phyloP scores from a whole-genome alignment of 2,888 invertebrate genomes.

The Carabus problematicus region DNA sequence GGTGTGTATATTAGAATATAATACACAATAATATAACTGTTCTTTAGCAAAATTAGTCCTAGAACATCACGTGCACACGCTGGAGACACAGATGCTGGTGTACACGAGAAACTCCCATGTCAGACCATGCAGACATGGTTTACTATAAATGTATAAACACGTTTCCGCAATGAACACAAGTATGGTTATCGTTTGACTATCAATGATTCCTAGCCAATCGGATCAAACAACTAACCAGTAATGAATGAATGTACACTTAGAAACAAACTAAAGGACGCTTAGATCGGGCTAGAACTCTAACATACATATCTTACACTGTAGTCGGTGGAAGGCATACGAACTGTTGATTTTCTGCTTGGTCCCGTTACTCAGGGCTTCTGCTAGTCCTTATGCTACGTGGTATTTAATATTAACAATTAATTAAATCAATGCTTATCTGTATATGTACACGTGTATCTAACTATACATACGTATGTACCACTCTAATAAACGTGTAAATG shows the following conservation, averaged over 20 bases:
- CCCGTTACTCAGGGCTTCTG: slow-evolving; percentile 27
- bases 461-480: slow-evolving; percentile 3
- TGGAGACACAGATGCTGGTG: no score
- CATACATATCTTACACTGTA: slow-evolving; percentile 39
- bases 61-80: no score
- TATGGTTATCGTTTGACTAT: slow-evolving; percentile 38
- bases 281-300: slow-evolving; percentile 16
- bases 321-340: slow-evolving; percentile 43
- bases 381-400: slow-evolving; percentile 21
- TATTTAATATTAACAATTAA: slow-evolving; percentile 16
- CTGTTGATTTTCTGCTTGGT: slow-evolving; percentile 38
- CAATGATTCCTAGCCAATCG: slow-evolving; percentile 37
- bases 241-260: slow-evolving; percentile 19
- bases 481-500: not conserved
- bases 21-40: slow-evolving; percentile 30
- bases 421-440: not conserved
- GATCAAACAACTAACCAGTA: slow-evolving; percentile 22
- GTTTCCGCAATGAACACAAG: slow-evolving; percentile 39
- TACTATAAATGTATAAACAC: not conserved
- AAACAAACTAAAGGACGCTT: slow-evolving; percentile 18
- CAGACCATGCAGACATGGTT: not conserved
- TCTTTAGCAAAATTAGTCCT: not conserved
- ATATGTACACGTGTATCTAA: not conserved
- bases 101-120: no score
- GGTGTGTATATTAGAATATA: slow-evolving; percentile 36